Conservation (phyloP, 2,113 vertebrate genomes). For the Toxotes jaculatrix region DNA sequence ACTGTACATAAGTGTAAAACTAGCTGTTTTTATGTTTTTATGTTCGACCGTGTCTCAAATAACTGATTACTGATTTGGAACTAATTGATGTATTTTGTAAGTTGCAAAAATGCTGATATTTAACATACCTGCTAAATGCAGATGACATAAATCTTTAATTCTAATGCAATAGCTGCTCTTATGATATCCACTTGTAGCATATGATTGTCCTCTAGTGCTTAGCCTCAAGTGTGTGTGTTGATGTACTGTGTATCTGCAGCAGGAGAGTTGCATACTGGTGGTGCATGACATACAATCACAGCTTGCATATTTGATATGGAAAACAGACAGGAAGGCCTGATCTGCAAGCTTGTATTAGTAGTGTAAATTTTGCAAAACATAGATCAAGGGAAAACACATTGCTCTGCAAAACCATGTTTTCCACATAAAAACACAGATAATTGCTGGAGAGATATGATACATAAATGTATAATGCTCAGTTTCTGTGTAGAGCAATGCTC, state of each 20-base stretch:
- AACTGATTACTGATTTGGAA: too few species aligned
- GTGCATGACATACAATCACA: background rate
- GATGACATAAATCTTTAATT: too few species aligned
- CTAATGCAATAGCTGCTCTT: too few species aligned
- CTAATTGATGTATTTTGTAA: too few species aligned
- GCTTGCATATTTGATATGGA: background rate
- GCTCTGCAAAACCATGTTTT: slow-evolving; percentile 21
- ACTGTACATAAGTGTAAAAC: background rate
- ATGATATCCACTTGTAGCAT: too few species aligned
- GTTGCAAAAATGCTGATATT: too few species aligned
- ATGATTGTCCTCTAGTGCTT: too few species aligned
- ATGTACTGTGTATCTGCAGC: background rate
- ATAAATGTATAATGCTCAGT: slow-evolving; percentile 31
- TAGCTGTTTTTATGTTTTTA: too few species aligned
- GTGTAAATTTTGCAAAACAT: slow-evolving; percentile 12
- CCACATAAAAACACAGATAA: slow-evolving; percentile 28
- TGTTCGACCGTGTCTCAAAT: background rate
- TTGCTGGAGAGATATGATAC: slow-evolving; percentile 6
- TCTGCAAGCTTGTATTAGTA: background rate
- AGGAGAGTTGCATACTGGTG: background rate
- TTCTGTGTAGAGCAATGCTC: slow-evolving; percentile 13
- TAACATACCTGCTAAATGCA: too few species aligned
- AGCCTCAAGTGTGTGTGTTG: background rate
- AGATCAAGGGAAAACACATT: slow-evolving; percentile 11
- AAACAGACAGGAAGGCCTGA: background rate